phyloP scores from a whole-genome alignment of 2,113 vertebrate genomes.

The Phrynosoma platyrhinos region DNA sequence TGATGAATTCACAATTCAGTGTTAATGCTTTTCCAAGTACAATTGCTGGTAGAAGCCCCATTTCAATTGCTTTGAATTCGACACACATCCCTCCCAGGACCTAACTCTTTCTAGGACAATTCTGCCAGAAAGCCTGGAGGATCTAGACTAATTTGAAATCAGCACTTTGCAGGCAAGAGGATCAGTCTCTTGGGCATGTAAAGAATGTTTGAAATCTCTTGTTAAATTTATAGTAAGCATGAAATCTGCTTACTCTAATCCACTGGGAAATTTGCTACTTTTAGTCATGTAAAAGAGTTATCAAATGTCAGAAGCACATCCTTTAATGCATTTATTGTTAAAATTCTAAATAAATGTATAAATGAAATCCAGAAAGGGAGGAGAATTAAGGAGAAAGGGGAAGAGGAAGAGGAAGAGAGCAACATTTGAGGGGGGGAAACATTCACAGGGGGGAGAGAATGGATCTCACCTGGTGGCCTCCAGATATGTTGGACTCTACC shows the following conservation, averaged over 20 bases:
- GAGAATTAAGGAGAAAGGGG: no score
- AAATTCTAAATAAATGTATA: no score
- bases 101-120: neutral
- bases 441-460: no score
- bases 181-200: neutral
- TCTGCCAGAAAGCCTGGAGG: neutral
- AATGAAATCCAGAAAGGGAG: no score
- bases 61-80: neutral
- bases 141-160: neutral
- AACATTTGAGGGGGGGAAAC: no score
- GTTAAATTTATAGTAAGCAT: neutral
- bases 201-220: neutral
- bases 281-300: neutral
- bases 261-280: neutral
- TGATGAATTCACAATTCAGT: neutral
- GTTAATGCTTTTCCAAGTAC: neutral
- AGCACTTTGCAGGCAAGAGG: neutral
- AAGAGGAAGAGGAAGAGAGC: no score
- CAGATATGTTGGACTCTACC: no score
- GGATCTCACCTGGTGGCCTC: no score
- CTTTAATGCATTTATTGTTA: no score
- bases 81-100: neutral
- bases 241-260: constrained; percentile 1
- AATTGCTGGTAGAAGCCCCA: neutral
- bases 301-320: neutral